Base-by-base conservation (phyloP, 2,888 invertebrate genomes). In the Harpagoxenus sublaevis region DNA sequence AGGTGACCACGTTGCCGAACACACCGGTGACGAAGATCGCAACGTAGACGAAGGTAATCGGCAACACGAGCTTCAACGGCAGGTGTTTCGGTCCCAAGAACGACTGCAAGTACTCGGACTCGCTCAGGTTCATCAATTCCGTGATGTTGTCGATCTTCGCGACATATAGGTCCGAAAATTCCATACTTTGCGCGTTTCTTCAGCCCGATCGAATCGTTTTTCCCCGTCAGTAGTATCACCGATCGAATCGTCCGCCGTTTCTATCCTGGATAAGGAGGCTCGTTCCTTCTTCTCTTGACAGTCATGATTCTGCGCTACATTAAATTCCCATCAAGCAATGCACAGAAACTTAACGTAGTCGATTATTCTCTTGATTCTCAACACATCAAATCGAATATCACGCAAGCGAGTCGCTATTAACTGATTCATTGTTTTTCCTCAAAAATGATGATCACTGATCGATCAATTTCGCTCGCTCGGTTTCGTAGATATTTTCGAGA, bases 1-100 rank as follows among this genome's bases (percentile, higher is more conserved):
- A 98, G 5, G 98, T 98, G 2, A 97, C 96, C 31, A 97, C 95
- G 94, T 98, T 98, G 8, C 98, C 98, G 53, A 97, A 95, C 48
- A 98, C 96, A 0, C 98, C 98, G 0, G 98, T 97, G 73, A 98
- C 95, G 94, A 98, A 98, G 85, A 98, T 97, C 70, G 97, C 94
- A 84, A 97, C 96, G 92, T 98, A 97, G 63, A 97, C 96, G 66
- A 97, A 95, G 0, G 97, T 97, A 45, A 97, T 95, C 0, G 97
- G 96, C 28, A 95, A 53, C 3, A 95, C 94, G 45, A 92, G 83
- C n/a, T 81, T 91, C 45, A 97, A 92, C 0, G 97, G 96, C 84
- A 97, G 93, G 63, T 96, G 95, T 70, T 96, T 96, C 0, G 97
- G 97, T 0, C 97, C 97, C 94, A 97, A 95, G 90, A 95, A 94